phyloP scores from a whole-genome alignment of 2,888 invertebrate genomes.

The Sylvicola cinctus region DNA sequence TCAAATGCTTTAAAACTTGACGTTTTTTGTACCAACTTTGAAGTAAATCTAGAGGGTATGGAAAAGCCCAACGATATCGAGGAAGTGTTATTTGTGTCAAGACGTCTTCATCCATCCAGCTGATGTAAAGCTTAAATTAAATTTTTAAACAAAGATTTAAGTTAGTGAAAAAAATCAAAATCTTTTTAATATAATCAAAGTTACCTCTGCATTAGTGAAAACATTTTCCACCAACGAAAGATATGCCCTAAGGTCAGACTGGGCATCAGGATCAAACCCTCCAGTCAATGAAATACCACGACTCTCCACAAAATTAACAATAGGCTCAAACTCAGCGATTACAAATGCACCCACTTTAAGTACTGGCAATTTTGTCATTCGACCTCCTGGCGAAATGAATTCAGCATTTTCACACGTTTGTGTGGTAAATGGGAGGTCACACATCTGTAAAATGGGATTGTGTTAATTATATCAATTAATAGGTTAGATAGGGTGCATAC shows the following conservation, averaged over 20 bases:
- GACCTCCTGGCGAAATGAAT: conserved; percentile 88
- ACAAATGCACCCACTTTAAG: conserved; percentile 77
- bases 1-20: conserved; percentile 46
- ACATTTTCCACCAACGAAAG: conserved; percentile 79
- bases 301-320: conserved; percentile 70
- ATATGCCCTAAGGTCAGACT: conserved; percentile 83
- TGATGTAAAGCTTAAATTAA: conserved; percentile 48
- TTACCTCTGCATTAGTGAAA: conserved; percentile 74
- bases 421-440: conserved; percentile 59
- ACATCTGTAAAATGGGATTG: conserved; percentile 38
- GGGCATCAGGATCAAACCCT: conserved; percentile 48
- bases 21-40: conserved; percentile 59
- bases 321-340: conserved; percentile 76
- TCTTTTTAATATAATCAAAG: too few relatives aligned
- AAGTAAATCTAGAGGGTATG: conserved; percentile 75
- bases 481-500: conserved; percentile 12
- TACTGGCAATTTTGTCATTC: conserved; percentile 55
- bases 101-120: conserved; percentile 67
- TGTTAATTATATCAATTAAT: background rate
- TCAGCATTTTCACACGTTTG: conserved; percentile 81
- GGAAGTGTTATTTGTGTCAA: conserved; percentile 62
- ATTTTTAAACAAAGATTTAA: conserved; percentile 1
- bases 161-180: conserved; percentile 8
- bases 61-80: conserved; percentile 75
- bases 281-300: conserved; percentile 62